A percentile compares a stretch with the other conserved stretches of the same genome.
These are phyloP conservation scores for Marasmarcha lunaedactyla DNA, from an alignment of 2,888 invertebrate species.

Conservation along the genomic window DNA sequence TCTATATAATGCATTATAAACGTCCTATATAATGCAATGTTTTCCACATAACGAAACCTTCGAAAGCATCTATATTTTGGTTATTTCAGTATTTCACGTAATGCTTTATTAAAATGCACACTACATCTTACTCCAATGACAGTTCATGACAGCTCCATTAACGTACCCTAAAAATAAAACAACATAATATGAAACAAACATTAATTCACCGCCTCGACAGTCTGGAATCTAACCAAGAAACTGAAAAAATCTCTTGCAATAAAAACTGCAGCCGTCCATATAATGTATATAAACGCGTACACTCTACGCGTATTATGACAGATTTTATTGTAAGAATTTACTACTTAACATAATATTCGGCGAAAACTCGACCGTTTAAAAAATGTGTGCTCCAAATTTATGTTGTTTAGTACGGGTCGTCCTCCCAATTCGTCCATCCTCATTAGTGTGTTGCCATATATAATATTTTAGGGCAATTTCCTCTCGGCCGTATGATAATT, in stretches of 20 bases:
- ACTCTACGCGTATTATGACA: neutral
- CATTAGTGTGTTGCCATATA: constrained; percentile 42
- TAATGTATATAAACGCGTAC: neutral
- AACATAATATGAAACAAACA: neutral
- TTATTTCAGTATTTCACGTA: too few relatives aligned
- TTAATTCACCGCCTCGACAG: neutral
- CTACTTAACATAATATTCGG: neutral
- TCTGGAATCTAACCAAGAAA: neutral
- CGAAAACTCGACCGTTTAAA: constrained; percentile 3
- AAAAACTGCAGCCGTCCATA: neutral
- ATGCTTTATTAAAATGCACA: too few relatives aligned
- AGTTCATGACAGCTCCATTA: too few relatives aligned
- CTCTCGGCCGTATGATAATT: constrained; percentile 22
- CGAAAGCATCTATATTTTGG: too few relatives aligned
- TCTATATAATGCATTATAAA: too few relatives aligned
- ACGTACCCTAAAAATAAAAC: too few relatives aligned
- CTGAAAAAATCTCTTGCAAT: neutral
- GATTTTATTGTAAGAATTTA: neutral
- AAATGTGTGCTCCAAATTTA: constrained; percentile 17
- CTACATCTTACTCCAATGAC: too few relatives aligned
- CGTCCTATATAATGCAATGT: too few relatives aligned
- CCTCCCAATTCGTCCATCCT: constrained; percentile 59
- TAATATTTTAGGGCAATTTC: constrained; percentile 43
- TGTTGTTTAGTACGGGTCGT: constrained; percentile 32
- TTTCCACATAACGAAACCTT: too few relatives aligned